Evolutionary conservation across 2,113 vertebrate genomes (phyloP), one percentile per base, ranked within the genome.

Genomic region (Lophotis ruficrista): DNA sequence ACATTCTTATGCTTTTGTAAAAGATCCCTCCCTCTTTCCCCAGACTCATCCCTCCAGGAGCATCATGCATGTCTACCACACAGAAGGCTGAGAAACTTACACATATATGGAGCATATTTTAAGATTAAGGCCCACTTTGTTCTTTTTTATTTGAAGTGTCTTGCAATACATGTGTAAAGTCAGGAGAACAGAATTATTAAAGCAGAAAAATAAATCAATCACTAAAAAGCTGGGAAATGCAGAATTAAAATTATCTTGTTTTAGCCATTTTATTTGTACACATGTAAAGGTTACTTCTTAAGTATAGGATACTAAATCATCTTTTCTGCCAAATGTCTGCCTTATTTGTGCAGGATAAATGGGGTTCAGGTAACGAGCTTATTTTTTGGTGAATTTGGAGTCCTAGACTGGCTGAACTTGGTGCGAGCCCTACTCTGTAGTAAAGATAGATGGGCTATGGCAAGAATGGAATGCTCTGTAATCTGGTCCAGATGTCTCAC

Each of bases 11-110:
- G 4, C 3, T 69, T 92, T 73, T 81, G 12, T n/a, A 35, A 28
- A 76, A 54, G 16, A 64, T 54, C 6, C 4, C 11, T 75, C 4
- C 6, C 30, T 61, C 33, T 47, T 8, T 60, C 3, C 33, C 8
- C 10, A 50, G 25, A 30, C 3, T 4, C 2, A 0, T 21, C 8
- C 19, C 7, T 47, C 19, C 4, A 33, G 24, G 19, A 75, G 10
- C 22, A 60, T 73, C 22, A 16, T 12, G 2, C 4, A 33, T 5
- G 9, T 22, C 23, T 51, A 24, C 8, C 15, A 12, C 13, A 43
- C 2, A 70, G 3, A 3, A 70, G 6, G 4, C 4, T 75, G 14
- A 51, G 28, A 31, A 69, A 45, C 10, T n/a, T 37, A 11, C 12
- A 30, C 5, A 4, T 58, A 68, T 15, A 15, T 48, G 10, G 9